Evolutionary conservation across 2,113 vertebrate genomes (phyloP).

Genomic region (Herpetotheres cachinnans): DNA sequence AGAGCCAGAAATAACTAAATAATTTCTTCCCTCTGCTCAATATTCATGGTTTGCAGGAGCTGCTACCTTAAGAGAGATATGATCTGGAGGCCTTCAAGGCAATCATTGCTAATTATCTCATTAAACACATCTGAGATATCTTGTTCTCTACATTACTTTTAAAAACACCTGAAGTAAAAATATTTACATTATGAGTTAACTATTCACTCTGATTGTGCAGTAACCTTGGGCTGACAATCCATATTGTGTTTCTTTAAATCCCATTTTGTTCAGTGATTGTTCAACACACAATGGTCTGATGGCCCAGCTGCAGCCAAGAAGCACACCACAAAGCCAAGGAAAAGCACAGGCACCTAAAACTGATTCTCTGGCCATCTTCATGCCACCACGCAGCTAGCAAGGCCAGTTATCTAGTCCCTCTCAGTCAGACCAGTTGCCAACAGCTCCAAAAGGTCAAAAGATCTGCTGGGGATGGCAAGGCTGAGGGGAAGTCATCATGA

Average conservation of each 20-base stretch:
- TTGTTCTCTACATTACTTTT: conserved; percentile 23
- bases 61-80: background rate
- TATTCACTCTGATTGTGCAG: conserved; percentile 12
- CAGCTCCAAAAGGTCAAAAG: background rate
- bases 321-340: background rate
- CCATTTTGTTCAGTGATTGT: background rate
- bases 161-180: conserved; percentile 54
- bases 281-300: conserved; percentile 10
- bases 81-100: background rate
- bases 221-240: conserved; percentile 50
- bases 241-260: conserved; percentile 6
- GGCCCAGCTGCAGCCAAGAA: conserved; percentile 17
- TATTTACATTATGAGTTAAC: conserved; percentile 47
- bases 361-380: background rate
- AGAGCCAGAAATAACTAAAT: background rate
- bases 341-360: background rate
- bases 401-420: background rate
- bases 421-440: background rate
- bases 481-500: background rate
- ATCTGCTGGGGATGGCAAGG: background rate
- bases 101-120: background rate
- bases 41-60: background rate
- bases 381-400: background rate
- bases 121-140: conserved; percentile 25
- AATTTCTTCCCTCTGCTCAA: background rate